Evolutionary conservation across 2,797 vertebrate genomes (phyloP).

Genomic region (Bovichtus variegatus): DNA sequence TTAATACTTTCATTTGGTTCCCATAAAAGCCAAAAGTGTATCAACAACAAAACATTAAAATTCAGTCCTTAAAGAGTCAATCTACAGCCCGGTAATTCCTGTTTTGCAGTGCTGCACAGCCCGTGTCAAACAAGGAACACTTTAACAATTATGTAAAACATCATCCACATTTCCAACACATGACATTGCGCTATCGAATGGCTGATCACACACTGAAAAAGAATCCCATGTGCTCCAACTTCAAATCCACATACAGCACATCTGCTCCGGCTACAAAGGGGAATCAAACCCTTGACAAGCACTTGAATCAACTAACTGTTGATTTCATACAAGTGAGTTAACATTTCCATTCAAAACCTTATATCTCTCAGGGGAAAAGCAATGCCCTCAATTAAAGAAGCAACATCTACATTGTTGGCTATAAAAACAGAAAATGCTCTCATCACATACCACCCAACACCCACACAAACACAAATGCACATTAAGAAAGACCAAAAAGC

Average conservation of each 20-base stretch:
- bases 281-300: slow-evolving; percentile 12
- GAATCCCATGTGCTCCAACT: slow-evolving; percentile 45
- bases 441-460: slow-evolving; percentile 40
- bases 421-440: slow-evolving; percentile 31
- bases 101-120: slow-evolving; percentile 34
- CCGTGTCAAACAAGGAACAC: slow-evolving; percentile 70
- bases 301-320: slow-evolving; percentile 5
- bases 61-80: slow-evolving; percentile 5
- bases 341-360: slow-evolving; percentile 13
- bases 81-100: slow-evolving; percentile 37
- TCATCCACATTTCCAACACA: slow-evolving; percentile 73
- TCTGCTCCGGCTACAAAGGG: not conserved
- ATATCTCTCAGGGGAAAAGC: not conserved
- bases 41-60: not conserved
- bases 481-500: slow-evolving; percentile 4
- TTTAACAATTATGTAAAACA: slow-evolving; percentile 78
- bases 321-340: slow-evolving; percentile 20
- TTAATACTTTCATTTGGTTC: slow-evolving; percentile 8
- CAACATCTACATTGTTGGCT: slow-evolving; percentile 15
- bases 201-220: slow-evolving; percentile 59
- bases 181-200: slow-evolving; percentile 64
- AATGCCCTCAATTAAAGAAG: not conserved
- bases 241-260: slow-evolving; percentile 45
- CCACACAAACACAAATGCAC: slow-evolving; percentile 17
- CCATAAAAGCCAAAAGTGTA: slow-evolving; percentile 8